Conservation (phyloP, 2,113 vertebrate genomes). For the Hippocampus mohnikei region DNA sequence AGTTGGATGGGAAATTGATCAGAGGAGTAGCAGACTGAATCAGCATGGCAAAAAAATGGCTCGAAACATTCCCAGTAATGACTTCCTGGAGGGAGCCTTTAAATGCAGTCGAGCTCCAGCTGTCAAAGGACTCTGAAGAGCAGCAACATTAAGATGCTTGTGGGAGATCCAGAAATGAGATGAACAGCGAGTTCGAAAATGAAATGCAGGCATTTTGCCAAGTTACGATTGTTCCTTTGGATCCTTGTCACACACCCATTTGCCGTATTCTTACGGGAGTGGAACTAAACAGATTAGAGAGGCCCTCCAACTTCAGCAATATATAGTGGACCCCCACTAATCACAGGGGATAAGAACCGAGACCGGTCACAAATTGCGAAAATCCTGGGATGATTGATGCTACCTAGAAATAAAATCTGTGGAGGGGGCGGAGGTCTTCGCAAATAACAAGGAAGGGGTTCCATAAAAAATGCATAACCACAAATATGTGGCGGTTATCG, state of each 20-base stretch:
- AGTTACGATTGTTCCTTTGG: not conserved
- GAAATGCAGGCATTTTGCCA: not conserved
- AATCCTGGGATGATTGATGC: too few species aligned
- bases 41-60: not conserved
- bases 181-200: not conserved
- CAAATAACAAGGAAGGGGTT: too few species aligned
- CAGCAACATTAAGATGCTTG: not conserved
- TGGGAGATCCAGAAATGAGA: not conserved
- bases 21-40: constrained; percentile 7
- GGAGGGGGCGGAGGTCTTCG: too few species aligned
- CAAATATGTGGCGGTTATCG: too few species aligned
- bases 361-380: too few species aligned
- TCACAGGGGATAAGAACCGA: too few species aligned
- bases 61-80: constrained; percentile 11
- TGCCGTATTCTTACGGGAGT: not conserved
- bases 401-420: too few species aligned
- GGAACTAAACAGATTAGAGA: not conserved
- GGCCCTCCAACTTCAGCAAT: not conserved
- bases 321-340: not conserved
- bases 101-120: constrained; percentile 40
- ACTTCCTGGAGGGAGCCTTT: constrained; percentile 50
- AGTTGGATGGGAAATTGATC: constrained; percentile 9
- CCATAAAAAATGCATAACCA: too few species aligned
- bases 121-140: constrained; percentile 7
- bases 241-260: not conserved